Percentiles rank a stretch among this genome's conserved stretches.
Evolutionary conservation across 2,113 vertebrate genomes (phyloP).

Genomic region (Ascaphus truei): DNA sequence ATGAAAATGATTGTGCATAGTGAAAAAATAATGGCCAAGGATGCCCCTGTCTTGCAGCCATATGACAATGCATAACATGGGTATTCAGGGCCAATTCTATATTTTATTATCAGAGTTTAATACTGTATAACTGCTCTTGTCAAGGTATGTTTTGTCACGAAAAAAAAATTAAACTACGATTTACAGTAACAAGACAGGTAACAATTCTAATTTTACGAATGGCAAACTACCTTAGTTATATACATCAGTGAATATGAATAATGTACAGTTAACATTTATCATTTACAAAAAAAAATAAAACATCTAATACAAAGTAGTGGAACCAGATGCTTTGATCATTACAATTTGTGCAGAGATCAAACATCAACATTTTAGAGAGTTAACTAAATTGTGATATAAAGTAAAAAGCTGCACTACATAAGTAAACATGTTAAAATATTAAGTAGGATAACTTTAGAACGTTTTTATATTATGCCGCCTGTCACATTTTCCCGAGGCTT

Average conservation of each 20-base stretch:
- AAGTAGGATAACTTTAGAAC: not conserved
- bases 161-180: no score
- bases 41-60: no score
- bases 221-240: not conserved
- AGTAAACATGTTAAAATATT: conserved; percentile 34
- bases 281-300: no score
- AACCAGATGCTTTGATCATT: conserved; percentile 6
- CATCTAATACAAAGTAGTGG: not conserved
- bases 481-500: conserved; percentile 30
- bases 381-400: conserved; percentile 28
- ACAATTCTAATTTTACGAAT: no score
- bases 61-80: no score
- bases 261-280: not conserved
- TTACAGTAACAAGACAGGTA: no score
- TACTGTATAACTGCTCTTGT: no score
- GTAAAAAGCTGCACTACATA: conserved; percentile 9
- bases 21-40: no score
- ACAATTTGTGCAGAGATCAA: conserved; percentile 8
- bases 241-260: not conserved
- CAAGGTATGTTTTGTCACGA: no score
- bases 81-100: no score
- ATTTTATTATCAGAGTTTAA: no score
- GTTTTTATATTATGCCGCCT: conserved; percentile 22
- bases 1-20: no score
- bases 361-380: conserved; percentile 9